Base-by-base conservation (phyloP, 2,888 invertebrate genomes). In the Apantesis nais region DNA sequence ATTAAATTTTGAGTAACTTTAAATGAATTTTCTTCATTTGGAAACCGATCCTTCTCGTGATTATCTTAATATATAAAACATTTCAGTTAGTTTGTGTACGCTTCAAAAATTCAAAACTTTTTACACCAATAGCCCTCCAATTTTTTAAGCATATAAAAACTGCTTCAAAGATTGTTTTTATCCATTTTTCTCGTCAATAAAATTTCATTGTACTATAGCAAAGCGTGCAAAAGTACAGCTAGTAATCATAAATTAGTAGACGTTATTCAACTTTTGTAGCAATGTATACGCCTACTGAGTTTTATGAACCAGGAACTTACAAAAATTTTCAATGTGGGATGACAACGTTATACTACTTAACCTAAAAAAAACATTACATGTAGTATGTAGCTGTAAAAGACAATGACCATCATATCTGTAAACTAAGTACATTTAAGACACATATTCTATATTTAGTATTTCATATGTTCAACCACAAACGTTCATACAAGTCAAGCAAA, bases 401-500 rank as follows among this genome's bases (percentile, higher is more conserved):
- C 16, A 44, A 44, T 7, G 19, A 16, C 19, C 19, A 44, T 44
- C 44, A 19, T 44, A 16, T 60, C 16, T 31, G 16, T 14, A 16
- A 44, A 31, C 8, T 3, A 41, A 31, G 25, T 7, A 39, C 58
- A 52, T 19, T 34, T 62, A 34, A 8, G 9, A 14, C 61, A 29
- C 25, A 19, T 11, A 41, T 14, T 62, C 19, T 25, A 2, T 11
- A 55, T 52, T 22, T 52, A 52, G 2, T 55, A 58, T 29, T 58
- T 58, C 29, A 58, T 29, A 58, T 58, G 7, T 29, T 8, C 8
- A 19, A 66, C 68, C 65, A 69, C 37, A 65, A 37, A 69, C 48
- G 58, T 31, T 52, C n/a, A 63, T n/a, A 55, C 65, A 68, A 62
- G 62, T 71, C 71, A 65, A 73, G 72, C 65, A 31, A 60, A 67